Percentiles rank a stretch among this genome's conserved stretches.
Evolutionary conservation across 2,888 invertebrate species (phyloP).

Genomic region (Drosophila colorata): DNA sequence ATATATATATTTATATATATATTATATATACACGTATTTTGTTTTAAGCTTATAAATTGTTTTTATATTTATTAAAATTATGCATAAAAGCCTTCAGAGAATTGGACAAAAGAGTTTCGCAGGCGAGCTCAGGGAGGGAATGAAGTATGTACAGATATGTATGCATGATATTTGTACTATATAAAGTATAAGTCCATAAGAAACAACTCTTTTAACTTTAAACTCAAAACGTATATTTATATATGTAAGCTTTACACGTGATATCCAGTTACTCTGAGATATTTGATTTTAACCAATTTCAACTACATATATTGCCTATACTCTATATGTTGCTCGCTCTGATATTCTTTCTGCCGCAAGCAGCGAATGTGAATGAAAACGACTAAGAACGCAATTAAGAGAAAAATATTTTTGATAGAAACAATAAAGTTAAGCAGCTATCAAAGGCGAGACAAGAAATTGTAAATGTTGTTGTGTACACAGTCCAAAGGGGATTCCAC

Average conservation of each 20-base stretch:
- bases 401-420: slow-evolving; percentile 43
- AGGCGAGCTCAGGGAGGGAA: slow-evolving; percentile 40
- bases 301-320: slow-evolving; percentile 3
- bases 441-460: background rate
- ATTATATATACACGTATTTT: slow-evolving; percentile 8
- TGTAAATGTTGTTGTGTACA: slow-evolving; percentile 9
- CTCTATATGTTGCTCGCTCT: slow-evolving; percentile 11
- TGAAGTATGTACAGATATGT: background rate
- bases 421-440: background rate
- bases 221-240: too few species aligned
- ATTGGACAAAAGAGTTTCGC: slow-evolving; percentile 33
- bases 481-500: slow-evolving; percentile 7
- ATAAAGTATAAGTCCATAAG: too few species aligned
- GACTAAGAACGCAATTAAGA: background rate
- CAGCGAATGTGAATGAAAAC: background rate
- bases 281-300: slow-evolving; percentile 4
- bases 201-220: too few species aligned
- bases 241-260: background rate
- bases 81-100: background rate
- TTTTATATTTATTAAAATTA: slow-evolving; percentile 28
- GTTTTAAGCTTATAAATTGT: slow-evolving; percentile 17
- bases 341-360: background rate
- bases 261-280: slow-evolving; percentile 1
- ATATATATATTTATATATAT: background rate
- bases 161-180: background rate